phyloP scores from a whole-genome alignment of 2,888 invertebrate genomes.

The Acronicta aceris region DNA sequence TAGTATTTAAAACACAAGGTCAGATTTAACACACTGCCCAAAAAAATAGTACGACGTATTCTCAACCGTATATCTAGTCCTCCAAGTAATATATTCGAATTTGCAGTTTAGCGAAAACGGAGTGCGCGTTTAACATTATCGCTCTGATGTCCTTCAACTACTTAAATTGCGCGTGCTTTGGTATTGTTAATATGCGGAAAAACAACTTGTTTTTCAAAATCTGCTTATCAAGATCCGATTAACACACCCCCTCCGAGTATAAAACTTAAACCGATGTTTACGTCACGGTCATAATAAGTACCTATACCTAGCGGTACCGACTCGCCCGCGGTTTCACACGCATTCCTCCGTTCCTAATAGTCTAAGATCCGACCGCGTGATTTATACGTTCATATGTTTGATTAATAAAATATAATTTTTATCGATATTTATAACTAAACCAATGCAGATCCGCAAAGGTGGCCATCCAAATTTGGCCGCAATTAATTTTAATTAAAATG shows the following conservation, averaged over 20 bases:
- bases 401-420: no score
- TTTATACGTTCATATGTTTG: no score
- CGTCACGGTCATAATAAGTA: slow-evolving; percentile 10
- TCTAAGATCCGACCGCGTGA: no score
- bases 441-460: no score
- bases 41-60: slow-evolving; percentile 66
- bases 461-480: no score
- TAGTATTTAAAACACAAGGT: slow-evolving; percentile 84
- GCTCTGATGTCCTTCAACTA: slow-evolving; percentile 70
- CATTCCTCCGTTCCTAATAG: no score
- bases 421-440: no score
- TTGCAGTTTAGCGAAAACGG: slow-evolving; percentile 42
- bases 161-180: slow-evolving; percentile 65
- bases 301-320: not conserved
- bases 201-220: slow-evolving; percentile 71
- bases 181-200: slow-evolving; percentile 62
- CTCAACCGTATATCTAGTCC: slow-evolving; percentile 69
- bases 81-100: slow-evolving; percentile 61
- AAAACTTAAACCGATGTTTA: slow-evolving; percentile 4
- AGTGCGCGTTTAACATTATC: slow-evolving; percentile 74
- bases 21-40: slow-evolving; percentile 66
- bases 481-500: no score
- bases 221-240: slow-evolving; percentile 34
- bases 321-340: no score
- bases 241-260: slow-evolving; percentile 24